Conservation (phyloP, 2,797 vertebrate species). For the Arrhamphus sclerolepis region DNA sequence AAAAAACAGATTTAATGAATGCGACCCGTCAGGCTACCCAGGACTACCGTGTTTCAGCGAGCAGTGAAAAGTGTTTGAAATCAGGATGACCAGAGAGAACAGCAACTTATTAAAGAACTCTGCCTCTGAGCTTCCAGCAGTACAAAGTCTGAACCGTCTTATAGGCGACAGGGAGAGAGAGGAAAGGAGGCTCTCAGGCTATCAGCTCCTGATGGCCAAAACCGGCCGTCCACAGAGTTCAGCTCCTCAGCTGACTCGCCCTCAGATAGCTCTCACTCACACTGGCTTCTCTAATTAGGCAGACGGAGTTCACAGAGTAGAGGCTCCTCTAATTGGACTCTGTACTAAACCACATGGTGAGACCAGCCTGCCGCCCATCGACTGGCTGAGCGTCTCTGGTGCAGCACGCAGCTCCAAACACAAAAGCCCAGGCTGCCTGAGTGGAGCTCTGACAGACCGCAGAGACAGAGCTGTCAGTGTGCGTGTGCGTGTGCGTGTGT, state of each 20-base stretch:
- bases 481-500: slow-evolving; percentile 45
- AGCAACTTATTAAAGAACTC: slow-evolving; percentile 46
- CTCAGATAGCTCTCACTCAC: slow-evolving; percentile 47
- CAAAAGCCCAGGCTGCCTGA: slow-evolving; percentile 67
- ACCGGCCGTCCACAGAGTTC: slow-evolving; percentile 36
- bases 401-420: slow-evolving; percentile 55
- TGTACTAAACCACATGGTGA: slow-evolving; percentile 68
- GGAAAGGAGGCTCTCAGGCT: slow-evolving; percentile 7
- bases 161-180: slow-evolving; percentile 7
- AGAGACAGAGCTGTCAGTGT: slow-evolving; percentile 61
- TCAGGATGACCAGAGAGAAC: slow-evolving; percentile 55
- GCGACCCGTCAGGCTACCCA: slow-evolving; percentile 15
- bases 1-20: slow-evolving; percentile 4
- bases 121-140: slow-evolving; percentile 38
- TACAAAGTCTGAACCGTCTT: slow-evolving; percentile 43
- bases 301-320: slow-evolving; percentile 63
- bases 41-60: slow-evolving; percentile 34
- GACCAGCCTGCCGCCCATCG: slow-evolving; percentile 69
- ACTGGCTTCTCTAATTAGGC: slow-evolving; percentile 72
- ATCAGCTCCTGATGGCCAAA: slow-evolving; percentile 19
- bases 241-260: slow-evolving; percentile 38
- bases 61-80: slow-evolving; percentile 48
- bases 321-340: slow-evolving; percentile 75
- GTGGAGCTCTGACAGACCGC: slow-evolving; percentile 61
- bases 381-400: slow-evolving; percentile 54